A percentile compares a stretch with the other conserved stretches of the same genome.
phyloP scores from a whole-genome alignment of 2,113 vertebrate genomes.

The Anseranas semipalmata region DNA sequence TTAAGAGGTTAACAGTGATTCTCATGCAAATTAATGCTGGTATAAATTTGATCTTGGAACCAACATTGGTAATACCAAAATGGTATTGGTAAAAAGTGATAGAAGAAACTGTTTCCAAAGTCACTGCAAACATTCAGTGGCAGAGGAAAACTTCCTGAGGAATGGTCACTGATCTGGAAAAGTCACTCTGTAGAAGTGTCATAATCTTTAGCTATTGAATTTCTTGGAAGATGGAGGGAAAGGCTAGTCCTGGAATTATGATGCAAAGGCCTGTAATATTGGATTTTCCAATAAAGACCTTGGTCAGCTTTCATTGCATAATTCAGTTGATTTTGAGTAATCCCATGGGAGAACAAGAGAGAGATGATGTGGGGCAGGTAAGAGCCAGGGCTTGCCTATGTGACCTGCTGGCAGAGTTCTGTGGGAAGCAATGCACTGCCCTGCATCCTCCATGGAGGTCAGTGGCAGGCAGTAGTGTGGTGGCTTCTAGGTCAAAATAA shows the following conservation, averaged over 20 bases:
- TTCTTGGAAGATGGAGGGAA: slow-evolving; percentile 46
- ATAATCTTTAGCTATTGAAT: slow-evolving; percentile 4
- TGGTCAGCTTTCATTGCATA: neutral
- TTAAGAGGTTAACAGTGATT: neutral
- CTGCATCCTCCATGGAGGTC: neutral
- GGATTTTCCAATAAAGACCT: neutral
- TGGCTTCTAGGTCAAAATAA: neutral
- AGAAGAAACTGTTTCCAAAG: neutral
- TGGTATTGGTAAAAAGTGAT: neutral
- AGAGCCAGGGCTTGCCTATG: neutral
- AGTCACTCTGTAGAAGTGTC: neutral
- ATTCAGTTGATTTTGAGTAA: neutral
- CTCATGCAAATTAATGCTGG: neutral
- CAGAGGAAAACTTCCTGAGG: neutral
- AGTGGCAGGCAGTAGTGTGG: neutral
- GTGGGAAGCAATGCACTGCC: neutral
- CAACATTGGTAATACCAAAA: neutral
- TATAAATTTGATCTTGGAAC: neutral
- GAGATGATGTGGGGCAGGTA: neutral
- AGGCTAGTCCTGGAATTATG: slow-evolving; percentile 8
- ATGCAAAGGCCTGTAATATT: neutral
- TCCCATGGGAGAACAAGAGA: neutral
- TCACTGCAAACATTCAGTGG: neutral
- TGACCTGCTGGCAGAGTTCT: neutral
- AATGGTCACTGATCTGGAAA: neutral